These are phyloP conservation scores for Cloeon dipterum DNA, from an alignment of 2,888 invertebrate species.

Conservation along the genomic window DNA sequence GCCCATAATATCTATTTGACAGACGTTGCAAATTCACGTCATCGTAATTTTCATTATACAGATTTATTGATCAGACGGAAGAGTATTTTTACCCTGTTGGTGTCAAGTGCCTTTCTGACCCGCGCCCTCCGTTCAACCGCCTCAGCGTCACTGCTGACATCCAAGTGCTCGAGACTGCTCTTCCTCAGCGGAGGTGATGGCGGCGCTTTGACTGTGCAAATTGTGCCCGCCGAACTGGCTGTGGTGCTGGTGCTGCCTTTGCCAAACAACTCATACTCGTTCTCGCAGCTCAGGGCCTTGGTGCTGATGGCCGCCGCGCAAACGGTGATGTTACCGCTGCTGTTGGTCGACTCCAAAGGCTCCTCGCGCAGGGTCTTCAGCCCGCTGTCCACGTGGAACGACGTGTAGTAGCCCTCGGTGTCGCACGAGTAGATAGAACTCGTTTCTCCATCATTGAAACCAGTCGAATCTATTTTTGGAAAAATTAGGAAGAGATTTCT, in stretches of 20 bases:
- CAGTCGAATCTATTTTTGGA: too few species aligned
- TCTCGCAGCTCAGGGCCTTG: slow-evolving; percentile 53
- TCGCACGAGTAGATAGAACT: slow-evolving; percentile 88
- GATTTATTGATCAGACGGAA: too few species aligned
- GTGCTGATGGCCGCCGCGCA: slow-evolving; percentile 31
- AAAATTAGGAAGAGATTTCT: too few species aligned
- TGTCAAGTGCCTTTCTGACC: slow-evolving; percentile 67
- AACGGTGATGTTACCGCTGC: slow-evolving; percentile 22
- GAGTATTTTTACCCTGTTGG: too few species aligned
- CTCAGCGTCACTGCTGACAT: neutral
- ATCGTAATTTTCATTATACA: too few species aligned
- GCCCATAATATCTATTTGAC: too few species aligned
- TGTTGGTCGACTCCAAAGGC: slow-evolving; percentile 21
- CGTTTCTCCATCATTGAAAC: slow-evolving; percentile 45
- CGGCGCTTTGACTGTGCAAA: slow-evolving; percentile 40
- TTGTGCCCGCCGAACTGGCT: slow-evolving; percentile 74
- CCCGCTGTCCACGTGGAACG: slow-evolving; percentile 91
- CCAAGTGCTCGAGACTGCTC: slow-evolving; percentile 32
- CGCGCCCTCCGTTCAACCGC: slow-evolving; percentile 31
- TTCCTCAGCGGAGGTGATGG: slow-evolving; percentile 66
- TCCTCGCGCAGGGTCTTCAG: slow-evolving; percentile 62
- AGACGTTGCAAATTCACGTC: too few species aligned
- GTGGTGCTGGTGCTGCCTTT: slow-evolving; percentile 78
- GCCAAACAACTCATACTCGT: slow-evolving; percentile 79
- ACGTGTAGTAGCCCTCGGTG: slow-evolving; percentile 93